A percentile compares a stretch with the other conserved stretches of the same genome.
These are phyloP conservation scores for Cariama cristata DNA, from an alignment of 2,113 vertebrate genomes.

Conservation along the genomic window DNA sequence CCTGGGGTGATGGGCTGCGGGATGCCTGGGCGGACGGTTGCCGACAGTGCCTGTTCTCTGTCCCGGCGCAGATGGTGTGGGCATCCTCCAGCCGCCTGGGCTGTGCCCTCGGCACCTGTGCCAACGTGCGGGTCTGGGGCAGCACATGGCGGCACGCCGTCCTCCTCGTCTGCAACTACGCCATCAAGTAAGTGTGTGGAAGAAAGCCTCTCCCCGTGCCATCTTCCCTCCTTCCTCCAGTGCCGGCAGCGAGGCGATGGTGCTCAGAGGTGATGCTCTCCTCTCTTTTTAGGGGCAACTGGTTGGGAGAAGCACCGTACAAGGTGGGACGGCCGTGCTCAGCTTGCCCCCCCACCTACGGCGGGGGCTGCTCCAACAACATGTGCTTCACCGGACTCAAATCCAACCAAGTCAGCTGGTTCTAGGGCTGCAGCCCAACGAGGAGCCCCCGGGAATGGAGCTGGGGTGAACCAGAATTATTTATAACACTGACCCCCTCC, in stretches of 20 bases:
- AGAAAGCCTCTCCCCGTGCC: rapidly evolving
- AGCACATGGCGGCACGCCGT: constrained; percentile 80
- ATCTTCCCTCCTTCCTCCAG: rapidly evolving
- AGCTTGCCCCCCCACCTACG: constrained; percentile 84
- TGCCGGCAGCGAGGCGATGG: rapidly evolving
- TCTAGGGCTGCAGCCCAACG: constrained; percentile 20
- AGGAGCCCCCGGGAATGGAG: neutral
- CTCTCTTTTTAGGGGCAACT: constrained; percentile 87
- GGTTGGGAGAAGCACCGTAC: constrained; percentile 89
- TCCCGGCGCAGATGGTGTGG: constrained; percentile 89
- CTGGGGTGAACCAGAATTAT: neutral
- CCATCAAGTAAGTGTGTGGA: constrained; percentile 84
- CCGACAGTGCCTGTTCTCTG: neutral
- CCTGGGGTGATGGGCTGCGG: rapidly evolving
- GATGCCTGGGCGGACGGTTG: rapidly evolving
- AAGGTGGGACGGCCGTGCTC: constrained; percentile 86
- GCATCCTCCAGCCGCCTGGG: constrained; percentile 87
- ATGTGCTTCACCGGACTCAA: constrained; percentile 81
- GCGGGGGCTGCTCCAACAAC: constrained; percentile 85
- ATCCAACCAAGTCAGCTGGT: constrained; percentile 74
- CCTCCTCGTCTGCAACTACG: constrained; percentile 92
- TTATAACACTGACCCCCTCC: neutral
- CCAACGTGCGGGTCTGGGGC: constrained; percentile 83
- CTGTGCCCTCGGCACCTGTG: constrained; percentile 84
- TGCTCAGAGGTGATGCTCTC: neutral